Percentiles rank a stretch among this genome's conserved stretches.
These are phyloP conservation scores for Macrocentrus cingulum DNA, from an alignment of 1,140 invertebrate genomes.

Conservation along the genomic window DNA sequence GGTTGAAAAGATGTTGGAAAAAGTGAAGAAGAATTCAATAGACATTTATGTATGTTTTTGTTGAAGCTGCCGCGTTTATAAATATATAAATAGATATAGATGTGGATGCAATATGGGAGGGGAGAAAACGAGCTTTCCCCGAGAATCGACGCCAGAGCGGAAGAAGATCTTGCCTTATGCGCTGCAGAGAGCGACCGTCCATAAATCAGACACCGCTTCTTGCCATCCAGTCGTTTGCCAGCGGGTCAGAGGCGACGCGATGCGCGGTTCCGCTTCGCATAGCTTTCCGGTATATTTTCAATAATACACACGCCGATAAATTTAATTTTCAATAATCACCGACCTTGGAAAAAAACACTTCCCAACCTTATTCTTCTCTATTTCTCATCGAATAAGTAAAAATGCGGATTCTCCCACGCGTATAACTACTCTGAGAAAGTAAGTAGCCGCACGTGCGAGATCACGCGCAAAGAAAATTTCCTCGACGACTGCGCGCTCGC, in stretches of 20 bases:
- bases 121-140: conserved; percentile 33
- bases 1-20: neutral
- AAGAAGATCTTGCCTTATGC: conserved; percentile 42
- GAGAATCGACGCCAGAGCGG: conserved; percentile 34
- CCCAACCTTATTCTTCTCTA: too few relatives aligned
- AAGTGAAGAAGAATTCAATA: conserved; percentile 12
- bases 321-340: conserved; percentile 6
- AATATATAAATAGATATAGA: neutral
- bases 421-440: too few relatives aligned
- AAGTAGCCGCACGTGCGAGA: too few relatives aligned
- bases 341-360: too few relatives aligned
- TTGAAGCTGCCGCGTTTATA: too few relatives aligned
- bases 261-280: conserved; percentile 22
- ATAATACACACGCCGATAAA: conserved; percentile 12
- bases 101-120: neutral
- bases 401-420: too few relatives aligned
- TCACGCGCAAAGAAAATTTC: conserved; percentile 4
- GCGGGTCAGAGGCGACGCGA: conserved; percentile 45
- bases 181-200: conserved; percentile 30
- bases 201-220: conserved; percentile 54
- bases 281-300: conserved; percentile 19
- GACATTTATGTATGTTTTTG: conserved; percentile 5
- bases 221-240: conserved; percentile 51
- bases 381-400: too few relatives aligned
- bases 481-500: conserved; percentile 12